phyloP scores from a whole-genome alignment of 2,797 vertebrate genomes.

The Malacoraja senta region DNA sequence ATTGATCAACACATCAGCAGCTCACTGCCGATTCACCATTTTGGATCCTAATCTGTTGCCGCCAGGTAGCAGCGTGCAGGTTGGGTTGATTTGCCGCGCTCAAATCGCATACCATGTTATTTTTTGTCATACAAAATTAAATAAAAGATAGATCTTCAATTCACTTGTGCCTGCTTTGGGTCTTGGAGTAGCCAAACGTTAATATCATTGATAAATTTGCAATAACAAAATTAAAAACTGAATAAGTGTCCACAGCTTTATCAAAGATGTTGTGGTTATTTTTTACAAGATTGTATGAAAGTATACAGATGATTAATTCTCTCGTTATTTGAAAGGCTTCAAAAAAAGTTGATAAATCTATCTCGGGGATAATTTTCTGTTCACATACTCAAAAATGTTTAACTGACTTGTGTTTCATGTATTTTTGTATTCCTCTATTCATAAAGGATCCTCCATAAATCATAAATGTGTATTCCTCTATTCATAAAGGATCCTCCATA shows the following conservation, averaged over 20 bases:
- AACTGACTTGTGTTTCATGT: neutral
- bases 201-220: neutral
- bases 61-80: neutral
- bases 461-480: neutral
- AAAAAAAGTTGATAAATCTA: neutral
- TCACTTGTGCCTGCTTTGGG: neutral
- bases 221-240: neutral
- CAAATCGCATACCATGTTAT: neutral
- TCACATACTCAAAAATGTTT: neutral
- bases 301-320: too few species aligned
- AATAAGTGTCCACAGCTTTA: neutral
- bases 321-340: neutral
- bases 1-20: too few species aligned
- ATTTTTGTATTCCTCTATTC: neutral
- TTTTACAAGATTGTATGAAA: neutral
- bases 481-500: neutral
- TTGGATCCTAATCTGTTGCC: neutral
- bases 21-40: neutral
- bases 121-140: neutral
- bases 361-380: neutral
- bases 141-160: neutral
- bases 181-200: neutral
- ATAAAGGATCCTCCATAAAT: neutral
- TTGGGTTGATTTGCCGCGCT: neutral
- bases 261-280: neutral